Evolutionary conservation across 2,797 vertebrate species (phyloP), one percentile per base, ranked within the genome.

Genomic region (Eleutherodactylus coqui): DNA sequence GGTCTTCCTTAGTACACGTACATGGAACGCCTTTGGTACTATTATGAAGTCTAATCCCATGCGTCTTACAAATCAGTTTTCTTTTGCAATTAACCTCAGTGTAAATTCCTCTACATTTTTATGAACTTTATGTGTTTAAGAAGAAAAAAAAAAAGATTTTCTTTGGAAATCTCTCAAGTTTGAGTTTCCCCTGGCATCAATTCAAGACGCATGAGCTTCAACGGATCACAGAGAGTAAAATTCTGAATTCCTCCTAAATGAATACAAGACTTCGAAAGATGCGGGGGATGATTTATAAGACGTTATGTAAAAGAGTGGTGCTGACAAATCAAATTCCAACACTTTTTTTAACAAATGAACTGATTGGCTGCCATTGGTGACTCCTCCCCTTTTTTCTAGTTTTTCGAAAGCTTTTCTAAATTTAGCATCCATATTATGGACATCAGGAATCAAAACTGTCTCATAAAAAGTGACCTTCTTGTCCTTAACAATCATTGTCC

Each of bases 71-170:
- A 47, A 47, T 80, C 38, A 16, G 38, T 87, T 70, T 72, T 78
- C 60, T 83, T 69, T 62, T 55, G 72, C 53, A 82, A 77, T 86
- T 83, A 75, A 55, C 75, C 53, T 78, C 27, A 6, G 34, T 82
- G 79, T 69, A 82, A 69, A 82, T 86, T 82, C 79, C 79, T 53
- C 29, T 47, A 76, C 27, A 76, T 76, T 76, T 83, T 84, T 76
- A 49, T 45, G 60, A 76, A 84, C 36, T 62, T 73, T 83, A 58
- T 73, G 60, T 83, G 38, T 72, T 41, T 43, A 73, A 83, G 51
- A 58, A 41, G 24, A 70, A 75, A 75, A 83, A 72, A n/a, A 55
- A 75, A 55, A 43, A 16, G 9, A 55, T 36, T 64, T 76, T 80
- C 72, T 78, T 85, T 73, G 84, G 76, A 85, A 29, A 45, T 27